Conservation (phyloP, 1,140 invertebrate species). For the Akabosia matsudoensis region DNA sequence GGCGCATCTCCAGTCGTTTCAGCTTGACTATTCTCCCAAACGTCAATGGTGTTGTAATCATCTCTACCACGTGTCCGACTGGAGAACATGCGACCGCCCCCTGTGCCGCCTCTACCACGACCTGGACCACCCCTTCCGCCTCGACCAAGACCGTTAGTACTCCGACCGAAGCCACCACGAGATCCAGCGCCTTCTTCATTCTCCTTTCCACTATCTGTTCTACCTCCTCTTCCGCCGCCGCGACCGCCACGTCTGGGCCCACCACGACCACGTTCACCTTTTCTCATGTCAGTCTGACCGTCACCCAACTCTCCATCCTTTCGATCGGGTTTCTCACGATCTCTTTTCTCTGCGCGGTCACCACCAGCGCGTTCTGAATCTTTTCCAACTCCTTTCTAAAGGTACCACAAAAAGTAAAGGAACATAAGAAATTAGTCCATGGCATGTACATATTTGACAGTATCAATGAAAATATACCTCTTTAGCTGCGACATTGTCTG, state of each 20-base stretch:
- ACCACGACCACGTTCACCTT: slow-evolving; percentile 41
- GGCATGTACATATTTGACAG: too few species aligned
- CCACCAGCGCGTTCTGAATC: slow-evolving; percentile 32
- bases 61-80: slow-evolving; percentile 39
- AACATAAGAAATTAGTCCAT: slow-evolving; percentile 10
- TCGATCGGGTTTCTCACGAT: slow-evolving; percentile 49
- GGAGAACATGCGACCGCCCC: slow-evolving; percentile 43
- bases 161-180: slow-evolving; percentile 52
- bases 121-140: slow-evolving; percentile 58
- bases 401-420: neutral
- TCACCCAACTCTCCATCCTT: slow-evolving; percentile 52
- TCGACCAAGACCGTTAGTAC: slow-evolving; percentile 48
- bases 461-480: slow-evolving; percentile 29
- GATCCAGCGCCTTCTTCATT: slow-evolving; percentile 56
- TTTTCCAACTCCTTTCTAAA: slow-evolving; percentile 31
- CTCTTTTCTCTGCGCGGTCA: slow-evolving; percentile 33
- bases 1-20: slow-evolving; percentile 27
- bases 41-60: slow-evolving; percentile 40
- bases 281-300: slow-evolving; percentile 37
- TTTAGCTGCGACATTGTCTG: slow-evolving; percentile 31
- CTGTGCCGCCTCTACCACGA: slow-evolving; percentile 45
- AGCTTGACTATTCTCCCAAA: slow-evolving; percentile 48
- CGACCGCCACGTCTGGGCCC: slow-evolving; percentile 51
- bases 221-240: slow-evolving; percentile 48
- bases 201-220: slow-evolving; percentile 59